Evolutionary conservation across 2,888 invertebrate species (phyloP), one percentile per base, ranked within the genome.

Genomic region (Teleiodes luculella): DNA sequence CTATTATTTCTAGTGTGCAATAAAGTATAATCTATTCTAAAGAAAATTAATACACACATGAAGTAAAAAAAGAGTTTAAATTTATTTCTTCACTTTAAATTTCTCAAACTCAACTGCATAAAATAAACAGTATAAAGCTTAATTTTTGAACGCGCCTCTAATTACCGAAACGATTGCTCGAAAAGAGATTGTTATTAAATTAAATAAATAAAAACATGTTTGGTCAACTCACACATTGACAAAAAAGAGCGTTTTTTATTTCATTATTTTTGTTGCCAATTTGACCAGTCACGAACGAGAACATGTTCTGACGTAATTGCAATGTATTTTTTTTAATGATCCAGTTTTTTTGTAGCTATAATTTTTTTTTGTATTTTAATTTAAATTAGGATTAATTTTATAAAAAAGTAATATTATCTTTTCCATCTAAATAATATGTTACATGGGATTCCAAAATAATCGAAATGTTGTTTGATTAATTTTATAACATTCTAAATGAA

Each of bases 161-260:
- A 55, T 55, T 57, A 46, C 20, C 52, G 53, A 54, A 50, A 56
- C 55, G 57, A 57, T 57, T 57, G 54, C 54, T 50, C 55, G 46
- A 54, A 55, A 55, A 24, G 41, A 55, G 56, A 61, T 67, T 58
- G 60, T 64, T 62, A 64, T 62, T 60, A 64, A 65, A 65, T 67
- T 63, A 64, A 64, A 62, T 65, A 62, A 64, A 63, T 62, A 59
- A 56, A 59, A 60, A 57, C 41, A 49, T 51, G 56, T 53, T 37
- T 55, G 52, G 57, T 54, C 52, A 54, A 53, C 54, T 58, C 49
- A 55, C 52, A 53, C 56, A 56, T 58, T 57, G 55, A 58, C 57
- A 57, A 57, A 53, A 63, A 62, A 57, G 52, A 46, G 56, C 62
- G 57, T 58, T 58, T 59, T 57, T 61, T 54, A 45, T 58, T 55